These are phyloP conservation scores for Hyles lineata DNA, from an alignment of 2,888 invertebrate species.

Conservation along the genomic window DNA sequence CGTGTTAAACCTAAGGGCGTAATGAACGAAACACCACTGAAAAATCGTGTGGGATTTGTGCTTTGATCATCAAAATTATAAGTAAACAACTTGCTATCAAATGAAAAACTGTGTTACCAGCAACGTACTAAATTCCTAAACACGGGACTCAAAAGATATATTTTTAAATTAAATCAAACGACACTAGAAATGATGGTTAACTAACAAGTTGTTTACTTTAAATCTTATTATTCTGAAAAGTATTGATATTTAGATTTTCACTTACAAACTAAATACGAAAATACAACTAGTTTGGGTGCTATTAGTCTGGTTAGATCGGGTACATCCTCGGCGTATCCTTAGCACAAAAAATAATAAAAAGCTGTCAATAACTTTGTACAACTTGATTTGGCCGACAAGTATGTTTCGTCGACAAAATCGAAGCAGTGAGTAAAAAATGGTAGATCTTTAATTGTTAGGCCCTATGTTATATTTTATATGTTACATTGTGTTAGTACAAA, in stretches of 20 bases:
- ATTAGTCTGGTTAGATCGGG: slow-evolving; percentile 29
- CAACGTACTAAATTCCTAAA: not conserved
- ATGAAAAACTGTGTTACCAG: not conserved
- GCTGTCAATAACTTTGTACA: not conserved
- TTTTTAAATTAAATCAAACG: not conserved
- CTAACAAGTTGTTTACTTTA: slow-evolving; percentile 7
- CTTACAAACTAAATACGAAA: slow-evolving; percentile 25
- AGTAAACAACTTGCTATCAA: slow-evolving; percentile 4
- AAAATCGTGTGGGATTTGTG: not conserved
- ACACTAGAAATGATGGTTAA: too few relatives aligned
- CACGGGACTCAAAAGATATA: not conserved
- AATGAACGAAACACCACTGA: not conserved
- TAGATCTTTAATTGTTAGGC: not conserved
- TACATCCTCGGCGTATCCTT: slow-evolving; percentile 7
- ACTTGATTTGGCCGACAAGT: not conserved
- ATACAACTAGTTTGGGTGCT: slow-evolving; percentile 38
- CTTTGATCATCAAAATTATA: slow-evolving; percentile 1
- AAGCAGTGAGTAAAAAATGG: not conserved
- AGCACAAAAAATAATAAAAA: not conserved
- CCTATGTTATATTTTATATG: not conserved
- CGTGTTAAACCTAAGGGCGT: not conserved
- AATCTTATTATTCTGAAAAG: not conserved
- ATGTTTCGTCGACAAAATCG: not conserved
- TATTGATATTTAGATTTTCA: not conserved
- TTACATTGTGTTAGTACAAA: not conserved